phyloP scores from a whole-genome alignment of 1,140 invertebrate species.

The Procambarus virginalis region DNA sequence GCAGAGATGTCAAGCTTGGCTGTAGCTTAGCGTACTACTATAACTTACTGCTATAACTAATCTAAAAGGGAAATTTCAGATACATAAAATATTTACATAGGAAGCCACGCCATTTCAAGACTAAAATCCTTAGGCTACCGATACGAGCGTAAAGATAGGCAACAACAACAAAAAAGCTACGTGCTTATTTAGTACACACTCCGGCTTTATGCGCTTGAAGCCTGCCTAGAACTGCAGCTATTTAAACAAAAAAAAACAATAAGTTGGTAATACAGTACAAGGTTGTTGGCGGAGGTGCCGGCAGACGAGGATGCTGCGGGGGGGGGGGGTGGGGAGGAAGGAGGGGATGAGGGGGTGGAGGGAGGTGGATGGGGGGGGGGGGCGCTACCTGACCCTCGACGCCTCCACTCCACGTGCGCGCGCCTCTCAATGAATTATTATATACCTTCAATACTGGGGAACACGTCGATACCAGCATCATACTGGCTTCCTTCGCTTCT shows the following conservation, averaged over 20 bases:
- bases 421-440: constrained; percentile 12
- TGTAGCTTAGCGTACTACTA: background rate
- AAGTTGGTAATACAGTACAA: background rate
- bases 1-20: background rate
- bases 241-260: background rate
- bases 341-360: background rate
- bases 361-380: background rate
- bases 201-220: too few relatives aligned
- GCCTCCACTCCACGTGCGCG: constrained; percentile 6
- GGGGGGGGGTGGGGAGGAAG: background rate
- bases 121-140: background rate
- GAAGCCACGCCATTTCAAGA: background rate
- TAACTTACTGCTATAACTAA: background rate
- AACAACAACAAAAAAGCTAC: background rate
- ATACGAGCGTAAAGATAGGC: background rate
- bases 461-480: constrained; percentile 8
- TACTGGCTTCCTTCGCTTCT: constrained; percentile 11
- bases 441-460: constrained; percentile 15
- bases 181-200: background rate
- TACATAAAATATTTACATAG: background rate
- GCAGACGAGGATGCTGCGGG: background rate
- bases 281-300: background rate
- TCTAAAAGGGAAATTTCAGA: background rate
- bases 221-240: too few relatives aligned
- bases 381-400: background rate